Conservation (phyloP, 2,888 invertebrate species). For the Idaea dimidiata region DNA sequence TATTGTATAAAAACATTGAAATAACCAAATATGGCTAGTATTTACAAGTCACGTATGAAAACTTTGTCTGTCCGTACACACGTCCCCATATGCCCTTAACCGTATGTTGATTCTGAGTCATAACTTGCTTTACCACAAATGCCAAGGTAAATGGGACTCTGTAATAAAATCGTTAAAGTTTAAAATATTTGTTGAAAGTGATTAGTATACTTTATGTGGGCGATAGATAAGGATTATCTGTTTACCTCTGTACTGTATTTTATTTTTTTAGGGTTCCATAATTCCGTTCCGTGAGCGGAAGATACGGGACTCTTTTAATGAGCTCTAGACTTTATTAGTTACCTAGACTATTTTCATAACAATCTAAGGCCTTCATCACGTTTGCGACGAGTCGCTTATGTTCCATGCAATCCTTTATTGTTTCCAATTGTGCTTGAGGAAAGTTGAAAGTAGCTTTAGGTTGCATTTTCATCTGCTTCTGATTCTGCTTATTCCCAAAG, state of each 20-base stretch:
- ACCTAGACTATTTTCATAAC: no score
- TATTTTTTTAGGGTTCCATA: neutral
- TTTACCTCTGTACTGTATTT: conserved; percentile 13
- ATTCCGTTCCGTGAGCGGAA: neutral
- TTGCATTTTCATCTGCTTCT: no score
- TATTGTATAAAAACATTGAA: conserved; percentile 48
- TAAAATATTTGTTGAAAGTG: conserved; percentile 24
- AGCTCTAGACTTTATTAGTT: neutral
- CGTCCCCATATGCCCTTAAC: conserved; percentile 49
- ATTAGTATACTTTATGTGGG: conserved; percentile 45
- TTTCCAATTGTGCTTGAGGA: no score
- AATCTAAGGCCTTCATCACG: no score
- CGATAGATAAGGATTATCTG: conserved; percentile 60
- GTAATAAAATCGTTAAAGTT: conserved; percentile 29
- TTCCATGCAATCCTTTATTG: no score
- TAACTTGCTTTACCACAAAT: conserved; percentile 26
- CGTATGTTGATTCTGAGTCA: conserved; percentile 55
- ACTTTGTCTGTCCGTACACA: conserved; percentile 35
- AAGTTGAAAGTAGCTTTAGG: no score
- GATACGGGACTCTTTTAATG: neutral
- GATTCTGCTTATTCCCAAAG: no score
- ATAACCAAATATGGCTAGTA: conserved; percentile 57
- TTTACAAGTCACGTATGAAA: conserved; percentile 46
- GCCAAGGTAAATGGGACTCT: conserved; percentile 39
- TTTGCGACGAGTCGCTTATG: no score